phyloP scores from a whole-genome alignment of 2,888 invertebrate species.

The Watsonalla cultraria region DNA sequence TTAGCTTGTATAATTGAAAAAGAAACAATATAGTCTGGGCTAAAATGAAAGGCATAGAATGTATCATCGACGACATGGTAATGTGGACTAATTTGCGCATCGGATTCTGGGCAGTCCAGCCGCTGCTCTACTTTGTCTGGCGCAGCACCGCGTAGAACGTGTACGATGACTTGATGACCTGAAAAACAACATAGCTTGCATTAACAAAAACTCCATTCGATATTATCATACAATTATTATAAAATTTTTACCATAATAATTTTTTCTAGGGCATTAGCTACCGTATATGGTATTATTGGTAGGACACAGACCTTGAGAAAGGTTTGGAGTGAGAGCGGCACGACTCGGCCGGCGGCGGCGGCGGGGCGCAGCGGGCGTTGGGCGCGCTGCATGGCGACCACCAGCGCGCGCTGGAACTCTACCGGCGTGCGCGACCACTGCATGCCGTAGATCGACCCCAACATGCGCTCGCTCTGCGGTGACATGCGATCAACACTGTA shows the following conservation, averaged over 20 bases:
- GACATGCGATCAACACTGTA: not conserved
- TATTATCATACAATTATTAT: too few relatives aligned
- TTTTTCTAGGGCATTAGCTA: not conserved
- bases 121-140: slow-evolving; percentile 45
- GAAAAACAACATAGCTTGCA: slow-evolving; percentile 21
- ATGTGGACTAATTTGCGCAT: not conserved
- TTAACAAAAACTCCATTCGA: not conserved
- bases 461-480: slow-evolving; percentile 59
- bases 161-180: slow-evolving; percentile 67
- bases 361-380: slow-evolving; percentile 65
- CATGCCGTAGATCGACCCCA: slow-evolving; percentile 57
- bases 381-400: slow-evolving; percentile 66
- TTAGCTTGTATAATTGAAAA: too few relatives aligned
- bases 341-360: slow-evolving; percentile 68
- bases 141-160: slow-evolving; percentile 66
- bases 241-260: too few relatives aligned
- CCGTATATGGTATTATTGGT: not conserved
- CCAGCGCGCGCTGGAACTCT: slow-evolving; percentile 44
- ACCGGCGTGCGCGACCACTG: slow-evolving; percentile 40
- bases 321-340: slow-evolving; percentile 72
- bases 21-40: too few relatives aligned
- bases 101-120: not conserved
- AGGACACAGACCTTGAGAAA: slow-evolving; percentile 55
- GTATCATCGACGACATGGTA: not conserved
- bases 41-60: too few relatives aligned